Evolutionary conservation across 2,113 vertebrate genomes (phyloP).

Genomic region (Dermatemys mawii): DNA sequence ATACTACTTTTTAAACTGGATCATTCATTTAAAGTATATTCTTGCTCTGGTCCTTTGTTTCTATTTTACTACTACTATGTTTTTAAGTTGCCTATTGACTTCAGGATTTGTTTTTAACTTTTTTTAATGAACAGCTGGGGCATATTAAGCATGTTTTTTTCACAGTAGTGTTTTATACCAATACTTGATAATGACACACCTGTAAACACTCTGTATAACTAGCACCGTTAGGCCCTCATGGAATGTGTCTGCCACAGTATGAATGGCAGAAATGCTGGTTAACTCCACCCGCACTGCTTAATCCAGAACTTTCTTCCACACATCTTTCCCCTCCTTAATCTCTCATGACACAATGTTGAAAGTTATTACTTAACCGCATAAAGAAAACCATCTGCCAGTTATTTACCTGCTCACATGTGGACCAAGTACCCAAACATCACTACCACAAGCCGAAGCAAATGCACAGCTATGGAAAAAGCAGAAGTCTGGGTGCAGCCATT

Average conservation of each 20-base stretch:
- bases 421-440: constrained; percentile 38
- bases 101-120: constrained; percentile 39
- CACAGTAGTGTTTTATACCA: constrained; percentile 41
- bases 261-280: not conserved
- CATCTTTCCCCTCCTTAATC: constrained; percentile 35
- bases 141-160: constrained; percentile 42
- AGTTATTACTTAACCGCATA: constrained; percentile 65
- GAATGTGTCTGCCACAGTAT: not conserved
- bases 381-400: constrained; percentile 67
- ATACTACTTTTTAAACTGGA: not conserved
- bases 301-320: constrained; percentile 3
- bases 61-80: not conserved
- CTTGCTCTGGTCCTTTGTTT: constrained; percentile 3
- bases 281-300: fast-evolving
- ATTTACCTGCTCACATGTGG: constrained; percentile 56
- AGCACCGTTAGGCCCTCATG: constrained; percentile 11
- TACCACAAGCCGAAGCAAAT: not conserved
- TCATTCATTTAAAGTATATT: not conserved
- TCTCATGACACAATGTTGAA: constrained; percentile 59
- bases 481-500: not conserved
- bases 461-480: not conserved
- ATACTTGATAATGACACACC: constrained; percentile 52
- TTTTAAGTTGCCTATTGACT: not conserved
- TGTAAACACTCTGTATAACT: constrained; percentile 67
- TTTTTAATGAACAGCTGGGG: constrained; percentile 55